Base-by-base conservation (phyloP, 2,797 vertebrate genomes). In the Enteromius mattozi region DNA sequence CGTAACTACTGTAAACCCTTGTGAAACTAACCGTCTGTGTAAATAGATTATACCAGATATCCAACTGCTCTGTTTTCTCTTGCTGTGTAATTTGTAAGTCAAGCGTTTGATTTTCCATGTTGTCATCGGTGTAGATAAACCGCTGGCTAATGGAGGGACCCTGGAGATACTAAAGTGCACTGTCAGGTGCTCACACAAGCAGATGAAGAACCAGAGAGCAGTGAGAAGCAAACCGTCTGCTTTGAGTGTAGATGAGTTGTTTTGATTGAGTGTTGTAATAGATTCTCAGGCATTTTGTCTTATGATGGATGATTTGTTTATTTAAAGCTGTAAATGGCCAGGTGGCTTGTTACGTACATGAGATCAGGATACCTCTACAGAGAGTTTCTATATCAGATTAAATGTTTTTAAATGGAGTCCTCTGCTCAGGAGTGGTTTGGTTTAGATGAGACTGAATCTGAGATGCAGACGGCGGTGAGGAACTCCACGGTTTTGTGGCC, bases 331-430 rank as follows among this genome's bases (percentile, higher is more conserved):
- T 51, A 21, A 68, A 42, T 83, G 72, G 61, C 33, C 16, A 27
- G 17, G 27, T 24, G 66, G 59, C 4, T 35, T 37, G 30, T 40
- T n/a, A 7, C 8, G 6, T 24, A 21, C 1, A 12, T 59, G 12
- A 42, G 24, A 16, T 45, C 21, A 5, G 42, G 13, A 24, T 49
- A 45, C 19, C 14, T 61, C 4, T 35, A 14, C 54, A 40, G 27
- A 16, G 17, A 51, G 30, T 49, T 68, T 68, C 19, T 19, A 5
- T 6, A 35, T 61, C 56, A 7, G 8, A 40, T 19, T 17, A 13
- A 4, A 2, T 56, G 42, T 27, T 78, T 78, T 30, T 16, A 37
- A 56, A 95, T 95, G 95, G 93, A 88, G 9, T 30, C 86, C 30
- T 82, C 54, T 68, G 87, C 24, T 1, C 80, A 77, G 21, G 82